Base-by-base conservation (phyloP, 2,797 vertebrate genomes). In the Pipistrellus pipistrellus region DNA sequence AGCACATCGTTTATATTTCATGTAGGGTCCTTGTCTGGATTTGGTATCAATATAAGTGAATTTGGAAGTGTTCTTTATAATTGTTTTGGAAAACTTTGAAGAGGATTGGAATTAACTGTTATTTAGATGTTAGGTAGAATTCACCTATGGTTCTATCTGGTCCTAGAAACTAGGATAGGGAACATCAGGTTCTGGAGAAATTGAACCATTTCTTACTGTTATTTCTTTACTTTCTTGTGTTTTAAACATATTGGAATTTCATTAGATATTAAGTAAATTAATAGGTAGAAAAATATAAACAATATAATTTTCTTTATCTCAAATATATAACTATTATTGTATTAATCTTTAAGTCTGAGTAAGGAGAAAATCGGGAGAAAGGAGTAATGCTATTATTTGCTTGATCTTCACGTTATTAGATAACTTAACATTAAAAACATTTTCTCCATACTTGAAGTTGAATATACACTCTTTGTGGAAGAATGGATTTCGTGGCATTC, bases 401-500 rank as follows among this genome's bases (percentile, higher is more conserved):
- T 73, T 94, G 23, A 93, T 95, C 35, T 48, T 84, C 57, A 92
- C 51, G 75, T 96, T 89, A 62, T 89, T 83, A 93, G 69, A 9
- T 93, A 71, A 89, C 20, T 48, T 80, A 68, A 57, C 64, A 46
- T 85, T 92, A 90, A 77, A 84, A 85, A 8, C 1, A 23, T 86
- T 91, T 93, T 17, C 27, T 87, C 35, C 53, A 35, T 75, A 53
- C 32, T 20, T 93, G 76, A 55, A 94, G 51, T 85, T 83, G 87
- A 86, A 80, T 14, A 51, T 53, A 88, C 44, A 71, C 15, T 84
- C 32, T 68, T 64, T 85, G 15, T 85, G 83, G 64, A 91, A 94
- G 82, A 68, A 96, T 97, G 95, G 32, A 92, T 82, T 46, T 68
- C 2, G 84, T 97, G 64, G 78, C n/a, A 78, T 4, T 94, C 75